Evolutionary conservation across 1,140 invertebrate species (phyloP), one percentile per base, ranked within the genome.

Genomic region (Adelges cooleyi): DNA sequence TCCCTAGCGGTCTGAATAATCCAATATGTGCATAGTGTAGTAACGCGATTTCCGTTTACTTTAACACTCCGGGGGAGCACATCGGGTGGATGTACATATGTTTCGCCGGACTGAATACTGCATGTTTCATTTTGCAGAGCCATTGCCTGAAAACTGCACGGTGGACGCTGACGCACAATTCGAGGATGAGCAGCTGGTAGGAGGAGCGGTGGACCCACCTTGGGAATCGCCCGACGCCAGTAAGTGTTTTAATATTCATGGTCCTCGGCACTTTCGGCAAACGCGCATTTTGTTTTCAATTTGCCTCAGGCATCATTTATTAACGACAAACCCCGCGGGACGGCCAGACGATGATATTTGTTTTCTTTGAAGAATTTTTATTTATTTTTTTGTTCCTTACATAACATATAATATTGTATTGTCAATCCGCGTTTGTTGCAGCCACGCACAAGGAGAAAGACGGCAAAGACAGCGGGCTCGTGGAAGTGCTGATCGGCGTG

Each of bases 401-500:
- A 5, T 17, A n/a, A 40, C 25, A 10, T 51, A 51, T 15, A n/a
- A n/a, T n/a, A n/a, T n/a, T n/a, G n/a, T n/a, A n/a, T n/a, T n/a
- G n/a, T n/a, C n/a, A n/a, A n/a, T n/a, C n/a, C 29, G 27, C 33
- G 33, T 54, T 15, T 23, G 29, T 13, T 38, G n/a, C 38, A 62
- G 56, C 56, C 18, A 25, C 56, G 18, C 56, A 62, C 56, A 62
- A 62, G 17, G 56, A 62, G n/a, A 62, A 62, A 17, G 56, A 62
- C 27, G 25, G 46, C 56, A 27, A 25, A 65, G 78, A 79, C 66
- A 79, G 85, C 68, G 79, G 82, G 65, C 82, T 83, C 71, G 81
- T 86, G 38, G 85, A 86, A 70, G 80, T 86, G 56, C 76, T 87
- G 53, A 86, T 87, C 67, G 86, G 85, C 22, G 83, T 85, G 9